Evolutionary conservation across 2,888 invertebrate genomes (phyloP).

Genomic region (Clusia tigrina): DNA sequence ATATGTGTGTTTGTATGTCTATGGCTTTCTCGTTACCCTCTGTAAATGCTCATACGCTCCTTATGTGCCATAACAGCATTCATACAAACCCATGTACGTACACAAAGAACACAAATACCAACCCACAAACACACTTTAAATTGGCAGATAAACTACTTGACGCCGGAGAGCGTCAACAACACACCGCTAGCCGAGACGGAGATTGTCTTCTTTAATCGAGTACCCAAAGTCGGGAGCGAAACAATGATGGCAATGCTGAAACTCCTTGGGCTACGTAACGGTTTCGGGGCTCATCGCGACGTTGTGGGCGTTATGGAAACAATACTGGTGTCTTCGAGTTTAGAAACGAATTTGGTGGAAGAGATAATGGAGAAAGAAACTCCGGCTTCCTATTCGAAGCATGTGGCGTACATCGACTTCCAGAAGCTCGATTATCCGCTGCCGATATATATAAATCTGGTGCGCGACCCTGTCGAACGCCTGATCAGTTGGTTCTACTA

Average conservation of each 20-base stretch:
- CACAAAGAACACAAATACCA: no score
- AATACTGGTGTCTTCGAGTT: conserved; percentile 70
- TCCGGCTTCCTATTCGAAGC: conserved; percentile 83
- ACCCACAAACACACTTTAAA: neutral
- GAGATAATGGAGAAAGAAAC: conserved; percentile 78
- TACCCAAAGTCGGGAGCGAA: conserved; percentile 90
- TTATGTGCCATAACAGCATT: neutral
- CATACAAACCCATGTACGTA: conserved; percentile 5
- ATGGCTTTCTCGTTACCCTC: no score
- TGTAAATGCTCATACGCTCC: neutral
- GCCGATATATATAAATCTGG: conserved; percentile 88
- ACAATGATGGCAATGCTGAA: conserved; percentile 85
- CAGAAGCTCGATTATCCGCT: conserved; percentile 76
- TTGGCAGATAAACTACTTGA: conserved; percentile 45
- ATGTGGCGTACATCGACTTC: conserved; percentile 88
- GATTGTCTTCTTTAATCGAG: conserved; percentile 85
- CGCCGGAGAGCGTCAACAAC: conserved; percentile 48
- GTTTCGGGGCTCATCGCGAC: conserved; percentile 80
- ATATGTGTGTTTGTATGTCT: no score
- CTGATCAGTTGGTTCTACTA: conserved; percentile 93
- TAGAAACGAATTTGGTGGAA: conserved; percentile 76
- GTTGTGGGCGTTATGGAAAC: conserved; percentile 71
- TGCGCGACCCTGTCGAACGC: conserved; percentile 86
- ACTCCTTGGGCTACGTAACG: conserved; percentile 70
- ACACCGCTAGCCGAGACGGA: conserved; percentile 66